Evolutionary conservation across 2,888 invertebrate genomes (phyloP).

Genomic region (Ectemnius continuus): DNA sequence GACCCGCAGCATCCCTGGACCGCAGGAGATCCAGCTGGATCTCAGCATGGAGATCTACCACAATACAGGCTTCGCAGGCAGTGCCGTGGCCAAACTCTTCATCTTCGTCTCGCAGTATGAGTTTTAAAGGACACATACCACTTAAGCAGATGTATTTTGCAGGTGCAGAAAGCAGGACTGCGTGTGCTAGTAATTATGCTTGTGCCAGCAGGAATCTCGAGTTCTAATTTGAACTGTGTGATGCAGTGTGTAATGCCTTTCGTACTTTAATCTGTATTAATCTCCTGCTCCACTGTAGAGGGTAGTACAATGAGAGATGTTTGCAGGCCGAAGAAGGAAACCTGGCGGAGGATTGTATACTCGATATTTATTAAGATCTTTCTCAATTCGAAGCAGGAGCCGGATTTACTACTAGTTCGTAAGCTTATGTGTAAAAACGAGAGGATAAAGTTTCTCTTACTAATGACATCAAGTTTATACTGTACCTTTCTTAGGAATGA

Average conservation of each 20-base stretch:
- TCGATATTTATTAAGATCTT: too few species aligned
- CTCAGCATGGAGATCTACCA: slow-evolving; percentile 91
- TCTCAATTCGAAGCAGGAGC: too few species aligned
- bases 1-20: slow-evolving; percentile 87
- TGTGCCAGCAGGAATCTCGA: slow-evolving; percentile 1
- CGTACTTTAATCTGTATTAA: slow-evolving; percentile 3
- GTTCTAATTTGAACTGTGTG: not conserved
- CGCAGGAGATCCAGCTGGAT: slow-evolving; percentile 93
- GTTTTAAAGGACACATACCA: slow-evolving; percentile 79
- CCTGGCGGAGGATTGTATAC: too few species aligned
- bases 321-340: too few species aligned
- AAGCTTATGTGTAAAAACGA: too few species aligned
- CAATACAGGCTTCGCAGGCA: slow-evolving; percentile 86
- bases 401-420: too few species aligned
- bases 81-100: slow-evolving; percentile 90
- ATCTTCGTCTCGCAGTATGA: slow-evolving; percentile 92
- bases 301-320: too few species aligned
- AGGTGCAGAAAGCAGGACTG: not conserved
- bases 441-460: too few species aligned
- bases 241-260: not conserved
- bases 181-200: not conserved
- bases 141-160: not conserved
- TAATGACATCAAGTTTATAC: too few species aligned
- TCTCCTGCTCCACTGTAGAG: not conserved
- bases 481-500: too few species aligned